Conservation (phyloP, 2,888 invertebrate species). For the Xanthia togata region DNA sequence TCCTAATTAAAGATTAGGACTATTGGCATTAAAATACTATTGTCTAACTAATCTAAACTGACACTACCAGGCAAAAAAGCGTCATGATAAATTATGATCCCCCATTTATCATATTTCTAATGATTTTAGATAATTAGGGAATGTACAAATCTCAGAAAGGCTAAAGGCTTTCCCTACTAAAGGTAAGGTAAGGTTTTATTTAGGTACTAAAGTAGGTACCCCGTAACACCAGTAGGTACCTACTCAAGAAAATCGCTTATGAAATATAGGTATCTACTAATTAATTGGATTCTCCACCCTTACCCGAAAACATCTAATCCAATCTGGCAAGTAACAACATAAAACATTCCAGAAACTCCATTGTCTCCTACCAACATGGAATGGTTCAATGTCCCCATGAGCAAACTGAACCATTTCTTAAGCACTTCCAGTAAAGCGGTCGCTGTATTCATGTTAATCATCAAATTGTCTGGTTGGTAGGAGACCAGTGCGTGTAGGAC, state of each 20-base stretch:
- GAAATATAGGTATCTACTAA: background rate
- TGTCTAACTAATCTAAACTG: background rate
- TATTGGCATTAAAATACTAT: background rate
- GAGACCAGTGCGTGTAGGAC: conserved; percentile 82
- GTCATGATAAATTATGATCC: background rate
- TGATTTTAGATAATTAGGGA: background rate
- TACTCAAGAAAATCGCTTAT: background rate
- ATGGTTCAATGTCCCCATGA: conserved; percentile 79
- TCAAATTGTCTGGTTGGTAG: conserved; percentile 81
- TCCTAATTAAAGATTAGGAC: background rate
- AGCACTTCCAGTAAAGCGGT: conserved; percentile 76
- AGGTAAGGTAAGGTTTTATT: too few relatives aligned
- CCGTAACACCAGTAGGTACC: background rate
- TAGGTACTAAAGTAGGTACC: too few relatives aligned
- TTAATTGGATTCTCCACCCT: conserved; percentile 16
- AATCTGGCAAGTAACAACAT: conserved; percentile 80
- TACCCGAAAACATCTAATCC: conserved; percentile 80
- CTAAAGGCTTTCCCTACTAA: too few relatives aligned
- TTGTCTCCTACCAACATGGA: conserved; percentile 76
- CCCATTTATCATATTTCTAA: background rate
- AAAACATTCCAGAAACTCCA: conserved; percentile 76
- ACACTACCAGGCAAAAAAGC: too few relatives aligned
- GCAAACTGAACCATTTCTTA: conserved; percentile 79
- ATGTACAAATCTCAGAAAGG: background rate
- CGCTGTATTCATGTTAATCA: conserved; percentile 73